Evolutionary conservation across 2,888 invertebrate genomes (phyloP).

Genomic region (Hypercompe scribonia): DNA sequence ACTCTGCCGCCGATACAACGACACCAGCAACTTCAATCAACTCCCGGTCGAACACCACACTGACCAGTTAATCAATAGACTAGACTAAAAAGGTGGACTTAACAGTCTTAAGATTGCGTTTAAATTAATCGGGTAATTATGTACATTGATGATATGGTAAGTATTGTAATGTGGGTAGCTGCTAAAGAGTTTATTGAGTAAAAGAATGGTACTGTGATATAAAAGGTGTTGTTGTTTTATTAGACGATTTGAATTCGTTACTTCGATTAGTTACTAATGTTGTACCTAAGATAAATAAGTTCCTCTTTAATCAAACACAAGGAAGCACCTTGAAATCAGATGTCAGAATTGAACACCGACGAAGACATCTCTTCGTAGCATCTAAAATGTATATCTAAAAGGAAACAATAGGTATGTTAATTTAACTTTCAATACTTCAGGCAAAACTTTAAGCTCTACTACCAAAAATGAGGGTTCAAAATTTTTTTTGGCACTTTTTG

Average conservation of each 20-base stretch:
- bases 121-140: constrained; percentile 21
- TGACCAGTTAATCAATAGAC: constrained; percentile 45
- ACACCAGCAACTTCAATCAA: constrained; percentile 50
- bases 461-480: too few relatives aligned
- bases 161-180: constrained; percentile 62
- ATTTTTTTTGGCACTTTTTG: too few relatives aligned
- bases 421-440: background rate
- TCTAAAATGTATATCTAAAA: background rate
- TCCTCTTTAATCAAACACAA: too few relatives aligned
- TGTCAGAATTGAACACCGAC: background rate
- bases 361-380: background rate
- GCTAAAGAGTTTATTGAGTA: constrained; percentile 62
- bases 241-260: background rate
- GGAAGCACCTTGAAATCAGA: too few relatives aligned
- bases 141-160: constrained; percentile 54
- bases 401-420: background rate
- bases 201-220: constrained; percentile 82
- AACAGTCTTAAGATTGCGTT: background rate
- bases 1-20: constrained; percentile 46
- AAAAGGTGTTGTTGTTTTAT: constrained; percentile 46
- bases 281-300: too few relatives aligned
- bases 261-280: background rate
- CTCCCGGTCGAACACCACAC: constrained; percentile 44
- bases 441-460: too few relatives aligned
- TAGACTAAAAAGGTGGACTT: constrained; percentile 33